phyloP scores from a whole-genome alignment of 2,797 vertebrate species.

The Anguilla marmorata region DNA sequence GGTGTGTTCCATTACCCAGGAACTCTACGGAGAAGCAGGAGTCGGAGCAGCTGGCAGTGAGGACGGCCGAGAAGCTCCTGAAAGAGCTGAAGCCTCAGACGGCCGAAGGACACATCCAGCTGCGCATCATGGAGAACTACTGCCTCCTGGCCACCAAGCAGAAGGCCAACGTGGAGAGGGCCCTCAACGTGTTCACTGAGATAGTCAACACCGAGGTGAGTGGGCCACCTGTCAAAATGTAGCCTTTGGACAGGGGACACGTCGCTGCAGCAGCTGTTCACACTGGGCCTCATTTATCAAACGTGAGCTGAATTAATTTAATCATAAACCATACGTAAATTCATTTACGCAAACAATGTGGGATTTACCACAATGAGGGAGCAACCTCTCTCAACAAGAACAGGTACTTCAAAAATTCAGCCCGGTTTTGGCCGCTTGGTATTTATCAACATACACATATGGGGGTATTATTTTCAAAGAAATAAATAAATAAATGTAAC shows the following conservation, averaged over 20 bases:
- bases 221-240: slow-evolving; percentile 42
- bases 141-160: slow-evolving; percentile 92
- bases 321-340: no score
- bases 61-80: slow-evolving; percentile 94
- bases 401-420: no score
- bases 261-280: neutral
- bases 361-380: no score
- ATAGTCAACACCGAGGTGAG: slow-evolving; percentile 89
- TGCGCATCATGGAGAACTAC: slow-evolving; percentile 91
- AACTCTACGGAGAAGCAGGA: slow-evolving; percentile 95
- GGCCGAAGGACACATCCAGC: slow-evolving; percentile 81
- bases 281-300: neutral
- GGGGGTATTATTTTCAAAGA: no score
- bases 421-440: no score
- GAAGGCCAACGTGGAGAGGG: slow-evolving; percentile 87
- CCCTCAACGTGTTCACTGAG: slow-evolving; percentile 87
- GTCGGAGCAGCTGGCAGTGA: slow-evolving; percentile 89
- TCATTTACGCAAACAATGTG: no score
- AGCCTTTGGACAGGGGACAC: slow-evolving; percentile 2
- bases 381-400: no score
- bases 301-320: no score
- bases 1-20: slow-evolving; percentile 59
- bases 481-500: no score
- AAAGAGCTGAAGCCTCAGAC: slow-evolving; percentile 95
- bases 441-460: no score